Conservation (phyloP, 2,888 invertebrate genomes). For the Reticulitermes lucifugus region DNA sequence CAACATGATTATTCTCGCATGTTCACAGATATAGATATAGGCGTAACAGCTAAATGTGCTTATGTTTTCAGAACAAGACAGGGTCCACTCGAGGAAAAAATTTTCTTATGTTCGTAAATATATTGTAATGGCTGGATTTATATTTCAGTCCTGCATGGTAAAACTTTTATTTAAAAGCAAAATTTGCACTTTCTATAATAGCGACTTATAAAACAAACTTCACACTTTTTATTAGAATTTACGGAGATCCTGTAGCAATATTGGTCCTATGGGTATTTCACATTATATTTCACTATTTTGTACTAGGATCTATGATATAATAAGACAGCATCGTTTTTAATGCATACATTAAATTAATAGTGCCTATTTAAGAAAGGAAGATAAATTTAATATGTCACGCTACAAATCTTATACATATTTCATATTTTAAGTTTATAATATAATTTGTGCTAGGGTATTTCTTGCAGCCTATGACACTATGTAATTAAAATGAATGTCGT, state of each 20-base stretch:
- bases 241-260: not conserved
- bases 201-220: too few species aligned
- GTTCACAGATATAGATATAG: too few species aligned
- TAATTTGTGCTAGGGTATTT: constrained; percentile 10
- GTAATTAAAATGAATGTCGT: not conserved
- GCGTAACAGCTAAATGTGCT: too few species aligned
- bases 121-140: too few species aligned
- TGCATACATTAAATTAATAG: not conserved
- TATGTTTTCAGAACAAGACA: too few species aligned
- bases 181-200: too few species aligned
- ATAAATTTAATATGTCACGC: not conserved
- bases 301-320: not conserved
- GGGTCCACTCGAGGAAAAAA: too few species aligned
- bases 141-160: too few species aligned
- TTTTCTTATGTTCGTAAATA: too few species aligned
- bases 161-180: too few species aligned
- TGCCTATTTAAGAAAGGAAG: not conserved
- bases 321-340: not conserved
- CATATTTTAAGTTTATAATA: not conserved
- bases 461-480: not conserved
- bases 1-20: too few species aligned
- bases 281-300: not conserved
- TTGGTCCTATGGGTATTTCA: constrained; percentile 1
- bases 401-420: not conserved
- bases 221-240: too few species aligned